Evolutionary conservation across 2,888 invertebrate genomes (phyloP), one percentile per base, ranked within the genome.

Genomic region (Troides aeacus): DNA sequence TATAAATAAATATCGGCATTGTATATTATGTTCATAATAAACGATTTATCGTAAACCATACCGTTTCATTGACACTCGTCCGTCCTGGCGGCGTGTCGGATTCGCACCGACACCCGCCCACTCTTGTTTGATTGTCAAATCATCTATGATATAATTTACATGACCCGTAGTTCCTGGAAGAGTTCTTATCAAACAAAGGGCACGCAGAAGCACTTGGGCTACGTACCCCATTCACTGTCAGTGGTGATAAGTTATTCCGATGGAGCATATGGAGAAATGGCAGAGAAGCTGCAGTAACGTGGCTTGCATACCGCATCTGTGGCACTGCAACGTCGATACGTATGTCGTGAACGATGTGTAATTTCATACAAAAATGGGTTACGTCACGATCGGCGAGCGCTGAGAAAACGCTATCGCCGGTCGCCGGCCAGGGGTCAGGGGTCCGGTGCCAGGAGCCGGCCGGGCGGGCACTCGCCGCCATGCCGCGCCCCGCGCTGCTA

Each of bases 1-100:
- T 92, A 88, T 89, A 88, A 90, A 90, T 83, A 84, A 90, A 90
- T 83, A 84, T 87, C 84, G 82, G 85, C 90, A 87, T 87, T 91
- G 90, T 92, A 92, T 91, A 92, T 90, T 92, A 90, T 89, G 91
- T 92, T 91, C 86, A 90, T 90, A 92, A 87, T 92, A 92, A 91
- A 92, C 82, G 83, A 88, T 82, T 80, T 89, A 87, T 75, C 71
- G 72, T 72, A 70, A 59, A 67, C n/a, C 53, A 1, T 58, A 58
- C 59, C 12, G 2, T 76, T 76, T 77, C 21, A 64, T 64, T 64
- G 30, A 12, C 57, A 10, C 6, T 53, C 63, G 18, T 39, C 39
- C 39, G 30, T 30, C 30, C 30, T 30, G 18, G 18, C 15, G 50
- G 15, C 50, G 50, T 15, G 50, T 18, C 50, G 50, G 2, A 17